Evolutionary conservation across 2,888 invertebrate genomes (phyloP).

Genomic region (Eumerus sabulonum): DNA sequence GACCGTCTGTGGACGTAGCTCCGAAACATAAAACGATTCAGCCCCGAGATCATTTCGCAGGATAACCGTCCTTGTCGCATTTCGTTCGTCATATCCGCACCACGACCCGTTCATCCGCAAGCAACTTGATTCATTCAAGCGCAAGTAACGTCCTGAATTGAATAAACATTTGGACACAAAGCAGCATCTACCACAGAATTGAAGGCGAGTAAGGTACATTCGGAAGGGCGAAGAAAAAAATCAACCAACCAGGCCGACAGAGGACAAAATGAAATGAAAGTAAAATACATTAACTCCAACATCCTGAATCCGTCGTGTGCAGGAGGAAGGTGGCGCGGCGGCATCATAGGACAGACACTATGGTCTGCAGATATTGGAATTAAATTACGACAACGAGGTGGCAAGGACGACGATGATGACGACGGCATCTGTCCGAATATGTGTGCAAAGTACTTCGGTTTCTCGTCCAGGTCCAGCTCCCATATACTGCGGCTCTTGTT

Average conservation of each 20-base stretch:
- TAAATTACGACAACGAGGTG: slow-evolving; percentile 64
- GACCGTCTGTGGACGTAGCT: slow-evolving; percentile 26
- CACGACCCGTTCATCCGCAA: neutral
- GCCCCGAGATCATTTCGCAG: slow-evolving; percentile 37
- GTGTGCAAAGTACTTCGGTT: neutral
- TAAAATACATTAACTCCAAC: slow-evolving; percentile 64
- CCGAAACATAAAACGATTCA: slow-evolving; percentile 46
- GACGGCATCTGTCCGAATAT: slow-evolving; percentile 2
- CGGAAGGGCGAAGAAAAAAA: slow-evolving; percentile 46
- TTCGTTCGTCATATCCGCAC: neutral
- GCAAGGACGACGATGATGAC: slow-evolving; percentile 29
- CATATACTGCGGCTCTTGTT: slow-evolving; percentile 25
- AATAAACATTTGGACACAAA: slow-evolving; percentile 61
- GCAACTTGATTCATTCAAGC: slow-evolving; percentile 39
- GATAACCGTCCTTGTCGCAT: slow-evolving; percentile 29
- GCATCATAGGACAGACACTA: neutral
- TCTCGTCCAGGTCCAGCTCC: neutral
- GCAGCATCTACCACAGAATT: slow-evolving; percentile 32
- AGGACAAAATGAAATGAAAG: slow-evolving; percentile 50
- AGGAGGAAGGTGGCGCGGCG: neutral
- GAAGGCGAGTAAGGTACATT: slow-evolving; percentile 20
- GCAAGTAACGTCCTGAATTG: slow-evolving; percentile 57
- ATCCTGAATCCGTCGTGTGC: slow-evolving; percentile 41
- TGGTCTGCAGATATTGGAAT: slow-evolving; percentile 63
- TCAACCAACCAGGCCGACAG: slow-evolving; percentile 12